Evolutionary conservation across 2,113 vertebrate species (phyloP).

Genomic region (Aspidoscelis tigris): DNA sequence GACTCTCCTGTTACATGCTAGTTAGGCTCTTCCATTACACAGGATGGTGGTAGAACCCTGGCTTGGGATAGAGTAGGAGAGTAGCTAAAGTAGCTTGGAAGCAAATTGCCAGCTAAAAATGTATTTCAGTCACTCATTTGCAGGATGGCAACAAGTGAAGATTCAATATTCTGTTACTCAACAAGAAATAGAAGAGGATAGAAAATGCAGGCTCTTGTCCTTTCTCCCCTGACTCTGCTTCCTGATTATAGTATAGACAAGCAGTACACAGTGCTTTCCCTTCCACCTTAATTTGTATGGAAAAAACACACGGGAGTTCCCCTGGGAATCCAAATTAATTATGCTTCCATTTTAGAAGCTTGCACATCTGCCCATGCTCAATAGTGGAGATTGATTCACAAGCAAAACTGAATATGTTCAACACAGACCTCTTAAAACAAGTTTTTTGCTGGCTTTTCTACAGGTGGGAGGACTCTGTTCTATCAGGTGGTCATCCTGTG

Average conservation of each 20-base stretch:
- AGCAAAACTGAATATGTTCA: neutral
- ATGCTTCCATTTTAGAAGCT: slow-evolving; percentile 9
- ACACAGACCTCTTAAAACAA: neutral
- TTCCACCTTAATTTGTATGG: neutral
- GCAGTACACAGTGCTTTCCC: neutral
- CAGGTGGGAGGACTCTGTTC: neutral
- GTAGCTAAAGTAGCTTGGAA: neutral
- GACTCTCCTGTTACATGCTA: no score
- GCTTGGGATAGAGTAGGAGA: no score
- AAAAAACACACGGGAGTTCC: slow-evolving; percentile 11
- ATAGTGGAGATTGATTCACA: slow-evolving; percentile 4
- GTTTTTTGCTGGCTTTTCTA: neutral
- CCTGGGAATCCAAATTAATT: slow-evolving; percentile 18
- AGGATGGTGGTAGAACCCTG: no score
- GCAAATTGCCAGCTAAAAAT: neutral
- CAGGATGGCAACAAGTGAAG: neutral
- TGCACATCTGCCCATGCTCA: neutral
- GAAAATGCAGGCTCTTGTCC: neutral
- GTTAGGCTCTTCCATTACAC: no score
- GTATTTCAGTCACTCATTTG: neutral
- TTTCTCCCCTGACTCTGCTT: neutral
- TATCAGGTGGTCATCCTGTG: neutral
- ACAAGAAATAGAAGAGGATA: neutral
- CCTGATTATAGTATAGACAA: neutral
- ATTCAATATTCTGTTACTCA: neutral